phyloP scores from a whole-genome alignment of 2,888 invertebrate species.

The Conus canariensis region DNA sequence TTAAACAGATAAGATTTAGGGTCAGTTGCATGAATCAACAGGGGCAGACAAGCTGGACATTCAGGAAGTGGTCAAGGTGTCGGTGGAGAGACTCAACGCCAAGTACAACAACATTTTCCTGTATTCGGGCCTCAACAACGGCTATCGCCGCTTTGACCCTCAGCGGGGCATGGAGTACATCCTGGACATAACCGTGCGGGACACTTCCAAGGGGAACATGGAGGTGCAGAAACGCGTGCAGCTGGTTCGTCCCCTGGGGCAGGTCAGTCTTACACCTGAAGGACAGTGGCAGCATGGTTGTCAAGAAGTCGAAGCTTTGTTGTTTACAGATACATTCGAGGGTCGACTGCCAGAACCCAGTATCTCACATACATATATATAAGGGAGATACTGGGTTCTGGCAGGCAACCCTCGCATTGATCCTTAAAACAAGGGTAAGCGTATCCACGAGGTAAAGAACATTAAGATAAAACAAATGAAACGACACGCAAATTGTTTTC shows the following conservation, averaged over 20 bases:
- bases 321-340: too few species aligned
- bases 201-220: constrained; percentile 53
- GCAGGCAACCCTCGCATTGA: too few species aligned
- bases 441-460: too few species aligned
- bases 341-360: too few species aligned
- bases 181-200: constrained; percentile 82
- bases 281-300: constrained; percentile 81
- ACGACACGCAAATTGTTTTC: too few species aligned
- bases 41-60: constrained; percentile 83
- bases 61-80: constrained; percentile 82
- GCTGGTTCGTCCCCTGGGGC: constrained; percentile 90
- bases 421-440: too few species aligned
- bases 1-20: too few species aligned
- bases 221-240: constrained; percentile 83
- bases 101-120: constrained; percentile 66
- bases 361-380: too few species aligned
- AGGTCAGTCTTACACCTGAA: constrained; percentile 85
- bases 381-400: too few species aligned
- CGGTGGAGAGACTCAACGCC: constrained; percentile 66
- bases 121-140: constrained; percentile 82
- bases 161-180: constrained; percentile 92
- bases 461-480: too few species aligned
- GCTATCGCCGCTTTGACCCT: constrained; percentile 89
- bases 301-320: too few species aligned
- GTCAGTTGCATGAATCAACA: constrained; percentile 46